Evolutionary conservation across 2,888 invertebrate genomes (phyloP), one percentile per base, ranked within the genome.

Genomic region (Alloplasta piceator): DNA sequence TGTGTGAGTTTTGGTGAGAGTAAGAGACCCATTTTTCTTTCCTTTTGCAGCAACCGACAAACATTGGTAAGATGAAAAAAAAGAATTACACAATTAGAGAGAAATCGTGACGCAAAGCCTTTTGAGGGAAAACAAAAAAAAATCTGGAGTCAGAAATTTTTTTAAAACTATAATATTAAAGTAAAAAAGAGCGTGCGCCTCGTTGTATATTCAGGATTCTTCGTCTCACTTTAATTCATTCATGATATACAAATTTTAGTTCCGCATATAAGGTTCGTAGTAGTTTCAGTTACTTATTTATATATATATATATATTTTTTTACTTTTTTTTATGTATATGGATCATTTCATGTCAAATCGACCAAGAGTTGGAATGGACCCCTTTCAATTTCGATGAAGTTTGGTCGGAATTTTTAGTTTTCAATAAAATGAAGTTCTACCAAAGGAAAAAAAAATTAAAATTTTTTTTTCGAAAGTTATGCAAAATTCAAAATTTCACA

Each of bases 241-340:
- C 90, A 87, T 90, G 90, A 91, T 91, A 91, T 91, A 91, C 91
- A 91, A 91, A 91, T 91, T 90, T 88, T 87, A 88, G 86, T 88
- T 87, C 88, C 87, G 90, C 87, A 89, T 90, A 90, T 90, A 91
- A 89, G 89, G 85, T 87, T 86, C 89, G 87, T 89, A 90, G 86
- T 89, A 89, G 86, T 89, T 88, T 89, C 86, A 88, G 87, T 91
- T 87, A 86, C 89, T 89, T 89, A 89, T 83, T 82, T 84, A 85
- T 88, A 87, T 87, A 88, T 48, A 38, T 70, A 89, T 88, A 86
- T 88, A 87, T 78, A 75, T 80, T 85, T 85, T 83, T 89, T 60
- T 67, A 39, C 50, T 46, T 73, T 55, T 50, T n/a, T n/a, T n/a
- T n/a, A n/a, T n/a, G n/a, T n/a, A n/a, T n/a, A n/a, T n/a, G n/a